These are phyloP conservation scores for Arizona elegans DNA, from an alignment of 2,113 vertebrate species.

Conservation along the genomic window DNA sequence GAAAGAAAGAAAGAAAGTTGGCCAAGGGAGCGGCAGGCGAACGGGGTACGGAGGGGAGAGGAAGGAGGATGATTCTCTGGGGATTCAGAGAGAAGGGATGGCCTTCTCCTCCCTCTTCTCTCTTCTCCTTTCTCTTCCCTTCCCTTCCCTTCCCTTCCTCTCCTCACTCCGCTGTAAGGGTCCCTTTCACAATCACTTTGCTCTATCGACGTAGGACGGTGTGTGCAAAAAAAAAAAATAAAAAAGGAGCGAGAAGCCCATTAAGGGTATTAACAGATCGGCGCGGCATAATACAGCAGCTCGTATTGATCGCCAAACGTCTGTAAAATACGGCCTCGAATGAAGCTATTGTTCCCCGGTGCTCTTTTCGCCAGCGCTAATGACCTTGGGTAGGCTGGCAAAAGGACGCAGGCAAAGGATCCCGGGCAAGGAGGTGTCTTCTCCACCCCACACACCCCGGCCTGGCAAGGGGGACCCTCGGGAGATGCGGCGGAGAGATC, in stretches of 20 bases:
- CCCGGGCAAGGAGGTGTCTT: slow-evolving; percentile 22
- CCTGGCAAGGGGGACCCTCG: not conserved
- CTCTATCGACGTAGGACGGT: slow-evolving; percentile 78
- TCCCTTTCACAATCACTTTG: slow-evolving; percentile 77
- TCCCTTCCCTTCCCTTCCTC: too few species aligned
- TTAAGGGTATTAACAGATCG: slow-evolving; percentile 92
- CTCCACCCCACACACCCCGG: not conserved
- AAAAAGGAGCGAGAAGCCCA: slow-evolving; percentile 79
- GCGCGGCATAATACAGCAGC: slow-evolving; percentile 83
- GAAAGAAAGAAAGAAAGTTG: not conserved
- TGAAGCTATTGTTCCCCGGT: slow-evolving; percentile 81
- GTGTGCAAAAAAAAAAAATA: slow-evolving; percentile 69
- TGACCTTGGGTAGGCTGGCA: slow-evolving; percentile 87
- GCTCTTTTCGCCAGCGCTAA: slow-evolving; percentile 66
- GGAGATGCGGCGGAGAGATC: not conserved
- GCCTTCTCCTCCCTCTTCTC: not conserved
- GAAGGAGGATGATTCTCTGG: not conserved
- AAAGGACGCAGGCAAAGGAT: slow-evolving; percentile 63
- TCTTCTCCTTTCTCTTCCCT: not conserved
- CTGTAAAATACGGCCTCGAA: slow-evolving; percentile 87
- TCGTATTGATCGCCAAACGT: slow-evolving; percentile 86
- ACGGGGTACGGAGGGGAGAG: not conserved
- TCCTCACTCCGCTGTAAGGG: slow-evolving; percentile 68
- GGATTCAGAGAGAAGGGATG: not conserved
- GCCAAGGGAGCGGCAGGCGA: not conserved